Percentiles rank a stretch among this genome's conserved stretches.
These are phyloP conservation scores for Penaeus indicus DNA, from an alignment of 1,140 invertebrate genomes.

Conservation along the genomic window DNA sequence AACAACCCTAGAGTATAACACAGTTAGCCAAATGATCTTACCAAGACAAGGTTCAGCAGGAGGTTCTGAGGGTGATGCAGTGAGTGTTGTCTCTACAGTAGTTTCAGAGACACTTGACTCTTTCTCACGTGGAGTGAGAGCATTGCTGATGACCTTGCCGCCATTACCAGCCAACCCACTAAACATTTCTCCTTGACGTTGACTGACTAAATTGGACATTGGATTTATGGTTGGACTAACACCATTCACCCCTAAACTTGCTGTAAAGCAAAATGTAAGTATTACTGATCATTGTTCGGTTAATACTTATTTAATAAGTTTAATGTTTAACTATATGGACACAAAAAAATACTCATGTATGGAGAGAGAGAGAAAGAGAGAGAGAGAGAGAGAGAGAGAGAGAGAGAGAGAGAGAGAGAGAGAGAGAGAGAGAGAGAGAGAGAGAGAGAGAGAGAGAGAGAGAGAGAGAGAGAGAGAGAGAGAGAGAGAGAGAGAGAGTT, in stretches of 20 bases:
- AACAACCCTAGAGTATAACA: no score
- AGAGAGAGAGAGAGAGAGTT: no score
- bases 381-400: no score
- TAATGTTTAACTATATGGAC: no score
- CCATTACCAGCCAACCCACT: constrained; percentile 29
- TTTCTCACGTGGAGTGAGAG: constrained; percentile 53
- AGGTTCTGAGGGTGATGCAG: constrained; percentile 71
- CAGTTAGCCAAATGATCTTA: neutral
- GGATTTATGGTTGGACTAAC: constrained; percentile 75
- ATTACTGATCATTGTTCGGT: neutral
- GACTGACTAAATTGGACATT: constrained; percentile 64
- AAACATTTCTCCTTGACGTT: constrained; percentile 47
- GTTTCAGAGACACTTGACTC: constrained; percentile 70
- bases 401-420: no score
- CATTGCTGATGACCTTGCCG: constrained; percentile 56
- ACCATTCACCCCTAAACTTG: constrained; percentile 71
- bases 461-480: no score
- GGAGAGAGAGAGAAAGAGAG: no score
- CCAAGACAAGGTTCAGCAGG: constrained; percentile 46
- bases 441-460: no score
- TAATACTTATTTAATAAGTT: no score
- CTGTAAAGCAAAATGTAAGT: constrained; percentile 67
- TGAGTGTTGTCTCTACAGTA: constrained; percentile 72
- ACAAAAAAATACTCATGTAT: no score
- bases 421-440: no score